These are phyloP conservation scores for Musca domestica DNA, from an alignment of 1,140 invertebrate genomes.

Conservation along the genomic window DNA sequence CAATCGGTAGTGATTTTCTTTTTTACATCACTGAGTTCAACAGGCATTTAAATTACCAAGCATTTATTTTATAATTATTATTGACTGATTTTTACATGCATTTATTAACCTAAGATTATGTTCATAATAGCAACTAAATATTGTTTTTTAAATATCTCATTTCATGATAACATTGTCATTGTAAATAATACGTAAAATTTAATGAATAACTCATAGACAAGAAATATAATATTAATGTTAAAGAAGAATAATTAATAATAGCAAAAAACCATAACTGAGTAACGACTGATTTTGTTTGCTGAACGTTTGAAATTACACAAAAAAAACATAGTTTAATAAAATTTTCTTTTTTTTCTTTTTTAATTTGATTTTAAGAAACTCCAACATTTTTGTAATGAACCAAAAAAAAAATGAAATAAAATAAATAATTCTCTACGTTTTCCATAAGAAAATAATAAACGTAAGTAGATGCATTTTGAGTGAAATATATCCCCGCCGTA, in stretches of 20 bases:
- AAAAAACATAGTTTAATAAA: background rate
- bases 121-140: background rate
- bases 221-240: background rate
- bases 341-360: background rate
- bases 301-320: background rate
- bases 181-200: slow-evolving; percentile 12
- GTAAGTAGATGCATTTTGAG: slow-evolving; percentile 2
- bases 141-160: background rate
- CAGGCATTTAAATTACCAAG: background rate
- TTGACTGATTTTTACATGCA: background rate
- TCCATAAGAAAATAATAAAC: no score
- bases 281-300: slow-evolving; percentile 14
- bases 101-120: background rate
- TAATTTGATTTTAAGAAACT: slow-evolving; percentile 1
- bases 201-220: background rate
- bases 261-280: slow-evolving; percentile 1
- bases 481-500: slow-evolving; percentile 18
- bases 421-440: no score
- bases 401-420: background rate
- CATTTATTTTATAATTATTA: background rate
- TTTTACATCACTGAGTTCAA: background rate
- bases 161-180: background rate
- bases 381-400: slow-evolving; percentile 8
- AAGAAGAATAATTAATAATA: background rate
- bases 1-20: no score